Base-by-base conservation (phyloP, 2,797 vertebrate genomes). In the Diplodus sargus region DNA sequence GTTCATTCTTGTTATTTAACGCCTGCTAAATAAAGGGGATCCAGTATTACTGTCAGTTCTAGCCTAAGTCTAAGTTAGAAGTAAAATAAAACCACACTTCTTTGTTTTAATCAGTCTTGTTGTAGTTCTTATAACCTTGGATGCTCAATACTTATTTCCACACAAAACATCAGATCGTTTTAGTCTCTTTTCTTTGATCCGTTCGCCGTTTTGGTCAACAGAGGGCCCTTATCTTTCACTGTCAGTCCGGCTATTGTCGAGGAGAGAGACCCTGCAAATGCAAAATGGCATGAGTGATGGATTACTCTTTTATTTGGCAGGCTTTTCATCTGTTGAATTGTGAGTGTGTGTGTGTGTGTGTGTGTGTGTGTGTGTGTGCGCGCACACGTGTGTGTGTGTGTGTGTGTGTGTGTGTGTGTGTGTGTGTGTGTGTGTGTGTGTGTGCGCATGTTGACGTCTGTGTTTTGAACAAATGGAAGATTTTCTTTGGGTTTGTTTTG, bases 221-320 rank as follows among this genome's bases (percentile, higher is more conserved):
- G 87, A 87, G 85, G 85, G 81, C 63, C 85, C 92, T 94, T 95
- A 94, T 95, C 92, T 90, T 88, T 87, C 65, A 73, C 83, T 84
- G 92, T 94, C 92, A 93, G 82, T 95, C 93, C 93, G 82, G 71
- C 76, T 88, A 90, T 92, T 92, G 93, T 93, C 93, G 70, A 90
- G 84, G 89, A 93, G 90, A 85, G 82, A 68, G 85, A 89, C 88
- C 93, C 82, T 83, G 88, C 86, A 87, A 93, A 95, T 91, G 86
- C 89, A 83, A 90, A 93, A 92, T 91, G 91, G 90, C 93, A 93
- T 74, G 30, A 89, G 90, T 95, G 95, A 95, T 95, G 93, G 94
- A 96, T 95, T 94, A 93, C 90, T 92, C 90, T 89, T 91, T 94
- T 86, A 94, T 93, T 95, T 93, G 90, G 87, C 88, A 82, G 85